A percentile compares a stretch with the other conserved stretches of the same genome.
Evolutionary conservation across 2,888 invertebrate genomes (phyloP).

Genomic region (Dichetophora obliterata): DNA sequence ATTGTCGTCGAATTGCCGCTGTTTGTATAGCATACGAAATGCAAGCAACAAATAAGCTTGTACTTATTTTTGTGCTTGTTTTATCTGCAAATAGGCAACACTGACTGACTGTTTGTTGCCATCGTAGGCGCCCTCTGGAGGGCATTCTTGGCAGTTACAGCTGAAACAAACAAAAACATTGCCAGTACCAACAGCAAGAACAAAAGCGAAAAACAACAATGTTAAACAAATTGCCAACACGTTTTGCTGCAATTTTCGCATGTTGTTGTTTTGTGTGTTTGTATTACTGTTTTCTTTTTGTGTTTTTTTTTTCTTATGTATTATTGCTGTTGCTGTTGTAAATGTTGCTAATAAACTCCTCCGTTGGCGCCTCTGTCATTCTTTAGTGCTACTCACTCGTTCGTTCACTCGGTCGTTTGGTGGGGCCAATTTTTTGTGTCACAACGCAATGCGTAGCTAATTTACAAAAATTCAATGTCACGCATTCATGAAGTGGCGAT

Average conservation of each 20-base stretch:
- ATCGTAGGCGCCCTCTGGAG: slow-evolving; percentile 18
- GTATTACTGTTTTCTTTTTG: slow-evolving; percentile 1
- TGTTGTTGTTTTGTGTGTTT: background rate
- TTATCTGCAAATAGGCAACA: background rate
- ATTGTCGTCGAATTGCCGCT: slow-evolving; percentile 33
- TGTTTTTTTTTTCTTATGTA: background rate
- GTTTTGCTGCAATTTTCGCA: slow-evolving; percentile 22
- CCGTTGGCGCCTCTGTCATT: slow-evolving; percentile 31
- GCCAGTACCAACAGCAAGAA: slow-evolving; percentile 5
- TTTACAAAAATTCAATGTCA: slow-evolving; percentile 66
- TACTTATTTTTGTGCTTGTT: background rate
- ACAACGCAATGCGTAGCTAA: slow-evolving; percentile 58
- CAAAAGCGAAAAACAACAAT: slow-evolving; percentile 10
- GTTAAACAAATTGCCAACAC: slow-evolving; percentile 37
- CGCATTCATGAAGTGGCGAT: slow-evolving; percentile 62
- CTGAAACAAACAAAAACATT: background rate
- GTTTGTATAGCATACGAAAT: slow-evolving; percentile 21
- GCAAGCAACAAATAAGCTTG: slow-evolving; percentile 15
- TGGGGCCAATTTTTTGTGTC: slow-evolving; percentile 16
- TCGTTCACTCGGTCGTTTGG: background rate
- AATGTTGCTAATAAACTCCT: slow-evolving; percentile 32
- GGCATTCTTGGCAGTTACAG: slow-evolving; percentile 9
- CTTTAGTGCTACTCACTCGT: background rate
- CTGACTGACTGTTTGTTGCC: background rate
- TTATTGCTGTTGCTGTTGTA: background rate